Evolutionary conservation across 2,113 vertebrate species (phyloP).

Genomic region (Gulo gulo): DNA sequence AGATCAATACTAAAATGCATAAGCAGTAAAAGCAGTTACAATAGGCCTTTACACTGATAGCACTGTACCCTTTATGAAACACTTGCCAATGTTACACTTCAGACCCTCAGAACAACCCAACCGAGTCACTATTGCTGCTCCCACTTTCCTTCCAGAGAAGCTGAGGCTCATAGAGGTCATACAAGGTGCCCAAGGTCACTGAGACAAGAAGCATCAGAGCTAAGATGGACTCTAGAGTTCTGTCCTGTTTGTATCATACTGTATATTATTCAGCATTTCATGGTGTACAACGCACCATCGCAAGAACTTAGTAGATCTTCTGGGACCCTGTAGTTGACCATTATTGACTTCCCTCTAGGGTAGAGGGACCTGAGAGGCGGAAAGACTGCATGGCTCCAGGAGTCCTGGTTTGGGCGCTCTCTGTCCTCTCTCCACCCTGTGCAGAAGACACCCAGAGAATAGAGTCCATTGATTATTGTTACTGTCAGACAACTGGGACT

Average conservation of each 20-base stretch:
- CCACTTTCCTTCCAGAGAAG: not conserved
- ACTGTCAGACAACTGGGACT: not conserved
- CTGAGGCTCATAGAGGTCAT: not conserved
- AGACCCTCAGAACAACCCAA: not conserved
- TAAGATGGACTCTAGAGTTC: not conserved
- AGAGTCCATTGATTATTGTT: not conserved
- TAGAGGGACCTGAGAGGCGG: not conserved
- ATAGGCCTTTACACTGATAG: not conserved
- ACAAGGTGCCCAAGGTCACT: not conserved
- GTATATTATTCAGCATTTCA: not conserved
- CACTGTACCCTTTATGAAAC: slow-evolving; percentile 46
- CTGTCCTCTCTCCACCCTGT: not conserved
- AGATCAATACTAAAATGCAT: slow-evolving; percentile 27
- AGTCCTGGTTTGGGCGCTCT: no score
- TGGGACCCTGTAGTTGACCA: not conserved
- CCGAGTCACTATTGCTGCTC: not conserved
- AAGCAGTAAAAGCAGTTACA: slow-evolving; percentile 1
- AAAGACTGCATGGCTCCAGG: not conserved
- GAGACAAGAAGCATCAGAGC: not conserved
- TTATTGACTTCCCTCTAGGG: not conserved
- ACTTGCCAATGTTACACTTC: not conserved
- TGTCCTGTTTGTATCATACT: not conserved
- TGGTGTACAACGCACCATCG: not conserved
- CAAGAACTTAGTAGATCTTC: not conserved
- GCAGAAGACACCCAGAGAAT: not conserved